Evolutionary conservation across 1,140 invertebrate genomes (phyloP).

Genomic region (Conus ventricosus): DNA sequence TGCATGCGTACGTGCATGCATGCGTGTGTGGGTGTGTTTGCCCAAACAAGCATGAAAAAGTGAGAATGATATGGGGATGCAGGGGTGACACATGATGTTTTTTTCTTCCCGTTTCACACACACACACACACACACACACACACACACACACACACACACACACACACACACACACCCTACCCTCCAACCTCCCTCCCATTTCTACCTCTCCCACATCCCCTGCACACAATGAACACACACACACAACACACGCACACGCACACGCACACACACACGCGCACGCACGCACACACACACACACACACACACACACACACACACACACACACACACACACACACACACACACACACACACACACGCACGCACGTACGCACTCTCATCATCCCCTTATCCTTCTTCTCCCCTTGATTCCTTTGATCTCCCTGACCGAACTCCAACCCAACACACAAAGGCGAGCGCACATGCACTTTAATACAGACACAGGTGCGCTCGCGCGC

Average conservation of each 20-base stretch:
- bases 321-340: slow-evolving; percentile 18
- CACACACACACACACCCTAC: background rate
- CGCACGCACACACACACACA: background rate
- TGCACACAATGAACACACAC: no score
- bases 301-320: background rate
- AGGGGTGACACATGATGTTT: background rate
- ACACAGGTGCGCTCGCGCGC: no score
- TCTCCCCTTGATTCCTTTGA: no score
- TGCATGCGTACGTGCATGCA: background rate
- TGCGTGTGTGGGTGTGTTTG: background rate
- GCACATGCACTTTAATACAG: no score
- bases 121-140: background rate
- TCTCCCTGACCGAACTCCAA: no score
- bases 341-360: slow-evolving; percentile 18
- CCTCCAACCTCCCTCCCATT: no score
- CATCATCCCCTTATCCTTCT: no score
- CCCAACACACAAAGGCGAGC: no score
- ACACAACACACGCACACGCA: no score
- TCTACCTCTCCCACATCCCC: no score
- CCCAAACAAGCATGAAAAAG: background rate
- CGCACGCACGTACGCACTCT: background rate
- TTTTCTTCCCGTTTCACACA: background rate
- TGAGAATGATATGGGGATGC: background rate
- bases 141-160: background rate
- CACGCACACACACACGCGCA: no score